Conservation (phyloP, 37 sponge, comb jelly and placozoan species). For the Hexactinellida sp. region DNA sequence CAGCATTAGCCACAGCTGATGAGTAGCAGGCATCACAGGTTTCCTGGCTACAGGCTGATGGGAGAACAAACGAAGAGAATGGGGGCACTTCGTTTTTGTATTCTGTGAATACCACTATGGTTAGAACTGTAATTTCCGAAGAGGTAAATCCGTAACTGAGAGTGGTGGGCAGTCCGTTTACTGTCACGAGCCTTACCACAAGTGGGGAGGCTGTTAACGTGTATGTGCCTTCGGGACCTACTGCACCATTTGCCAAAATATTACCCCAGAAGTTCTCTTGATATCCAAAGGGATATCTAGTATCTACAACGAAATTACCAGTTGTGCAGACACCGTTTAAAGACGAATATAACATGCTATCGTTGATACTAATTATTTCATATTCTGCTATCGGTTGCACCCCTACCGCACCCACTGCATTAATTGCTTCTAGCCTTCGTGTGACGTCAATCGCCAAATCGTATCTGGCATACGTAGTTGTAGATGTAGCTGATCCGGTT, state of each 20-base stretch:
- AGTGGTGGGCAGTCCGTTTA: background rate
- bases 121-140: background rate
- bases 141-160: background rate
- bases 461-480: background rate
- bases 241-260: background rate
- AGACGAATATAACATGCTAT: background rate
- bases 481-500: background rate
- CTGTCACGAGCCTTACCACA: background rate
- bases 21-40: background rate
- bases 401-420: background rate
- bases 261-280: background rate
- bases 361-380: background rate
- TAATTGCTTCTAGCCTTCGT: background rate
- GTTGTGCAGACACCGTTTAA: background rate
- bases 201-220: background rate
- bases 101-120: background rate
- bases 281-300: too few relatives aligned
- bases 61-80: background rate
- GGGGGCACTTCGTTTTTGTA: background rate
- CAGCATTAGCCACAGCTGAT: background rate
- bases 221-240: background rate
- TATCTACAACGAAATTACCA: background rate
- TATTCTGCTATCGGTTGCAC: too few relatives aligned
- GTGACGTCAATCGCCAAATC: background rate
- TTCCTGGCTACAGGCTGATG: background rate